Percentiles rank a stretch among this genome's conserved stretches.
Conservation (phyloP, 2,888 invertebrate genomes). For the Argyresthia goedartella region DNA sequence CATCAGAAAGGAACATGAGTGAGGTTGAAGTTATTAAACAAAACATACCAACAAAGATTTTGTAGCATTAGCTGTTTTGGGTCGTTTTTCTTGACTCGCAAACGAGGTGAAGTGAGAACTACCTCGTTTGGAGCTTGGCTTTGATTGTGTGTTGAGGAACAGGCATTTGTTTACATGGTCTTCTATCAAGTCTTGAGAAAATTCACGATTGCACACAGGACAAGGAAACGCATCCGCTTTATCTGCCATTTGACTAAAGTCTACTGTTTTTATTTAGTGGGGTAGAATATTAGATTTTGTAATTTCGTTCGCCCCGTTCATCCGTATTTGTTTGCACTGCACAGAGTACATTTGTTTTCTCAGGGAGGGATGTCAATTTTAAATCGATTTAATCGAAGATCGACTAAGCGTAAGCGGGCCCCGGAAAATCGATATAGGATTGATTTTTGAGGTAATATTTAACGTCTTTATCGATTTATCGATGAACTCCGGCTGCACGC, state of each 20-base stretch:
- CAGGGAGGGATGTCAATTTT: too few relatives aligned
- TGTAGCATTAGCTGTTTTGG: constrained; percentile 18
- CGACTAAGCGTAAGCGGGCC: too few relatives aligned
- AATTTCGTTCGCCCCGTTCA: background rate
- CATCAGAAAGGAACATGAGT: background rate
- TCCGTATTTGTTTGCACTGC: too few relatives aligned
- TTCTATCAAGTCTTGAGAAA: constrained; percentile 66
- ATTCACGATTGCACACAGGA: constrained; percentile 75
- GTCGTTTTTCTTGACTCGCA: constrained; percentile 30
- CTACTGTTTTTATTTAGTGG: background rate
- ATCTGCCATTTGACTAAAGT: background rate
- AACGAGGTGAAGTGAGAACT: constrained; percentile 23
- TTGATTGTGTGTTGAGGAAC: constrained; percentile 68
- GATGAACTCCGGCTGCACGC: too few relatives aligned
- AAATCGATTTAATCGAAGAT: too few relatives aligned
- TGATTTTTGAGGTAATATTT: too few relatives aligned
- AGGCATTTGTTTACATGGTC: constrained; percentile 79
- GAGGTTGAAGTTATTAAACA: background rate
- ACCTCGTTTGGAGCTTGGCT: constrained; percentile 30
- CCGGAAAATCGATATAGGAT: too few relatives aligned
- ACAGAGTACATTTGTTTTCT: too few relatives aligned
- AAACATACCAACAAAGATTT: background rate
- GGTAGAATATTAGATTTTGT: background rate
- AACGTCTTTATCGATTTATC: too few relatives aligned
- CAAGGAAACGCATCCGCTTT: constrained; percentile 41